phyloP scores from a whole-genome alignment of 2,888 invertebrate genomes.

The Platycheirus rosarum region DNA sequence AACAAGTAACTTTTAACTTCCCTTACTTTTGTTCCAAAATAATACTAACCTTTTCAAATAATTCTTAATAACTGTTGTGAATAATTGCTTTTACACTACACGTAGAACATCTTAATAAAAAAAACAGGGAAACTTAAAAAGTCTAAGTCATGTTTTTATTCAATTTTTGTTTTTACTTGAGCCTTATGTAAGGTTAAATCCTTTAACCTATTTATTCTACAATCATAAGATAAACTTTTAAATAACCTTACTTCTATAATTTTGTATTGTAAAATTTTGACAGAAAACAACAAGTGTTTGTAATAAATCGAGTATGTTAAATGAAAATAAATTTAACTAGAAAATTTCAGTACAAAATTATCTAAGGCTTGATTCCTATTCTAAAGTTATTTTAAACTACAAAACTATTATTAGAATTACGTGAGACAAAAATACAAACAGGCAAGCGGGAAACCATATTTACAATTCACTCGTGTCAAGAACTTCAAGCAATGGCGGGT shows the following conservation, averaged over 20 bases:
- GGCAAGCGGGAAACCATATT: conserved; percentile 44
- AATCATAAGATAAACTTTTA: conserved; percentile 42
- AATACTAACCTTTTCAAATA: no score
- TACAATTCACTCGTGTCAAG: conserved; percentile 63
- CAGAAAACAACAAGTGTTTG: conserved; percentile 41
- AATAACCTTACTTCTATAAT: conserved; percentile 42
- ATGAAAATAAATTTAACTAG: conserved; percentile 61
- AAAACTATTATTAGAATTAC: conserved; percentile 31
- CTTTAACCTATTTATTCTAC: conserved; percentile 40
- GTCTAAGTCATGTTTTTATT: conserved; percentile 60
- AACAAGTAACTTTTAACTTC: no score
- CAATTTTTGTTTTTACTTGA: conserved; percentile 24
- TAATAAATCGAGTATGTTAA: conserved; percentile 34
- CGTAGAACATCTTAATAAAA: no score
- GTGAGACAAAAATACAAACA: conserved; percentile 40
- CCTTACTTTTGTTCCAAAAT: no score
- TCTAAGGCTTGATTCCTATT: conserved; percentile 50
- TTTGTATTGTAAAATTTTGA: conserved; percentile 55
- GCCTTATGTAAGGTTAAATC: conserved; percentile 38
- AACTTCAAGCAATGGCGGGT: conserved; percentile 58
- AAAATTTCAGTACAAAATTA: conserved; percentile 67
- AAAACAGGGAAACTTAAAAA: conserved; percentile 13
- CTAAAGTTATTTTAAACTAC: conserved; percentile 12
- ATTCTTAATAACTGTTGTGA: no score
- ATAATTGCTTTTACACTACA: no score